phyloP scores from a whole-genome alignment of 2,113 vertebrate species.

The Accipiter virgatus region DNA sequence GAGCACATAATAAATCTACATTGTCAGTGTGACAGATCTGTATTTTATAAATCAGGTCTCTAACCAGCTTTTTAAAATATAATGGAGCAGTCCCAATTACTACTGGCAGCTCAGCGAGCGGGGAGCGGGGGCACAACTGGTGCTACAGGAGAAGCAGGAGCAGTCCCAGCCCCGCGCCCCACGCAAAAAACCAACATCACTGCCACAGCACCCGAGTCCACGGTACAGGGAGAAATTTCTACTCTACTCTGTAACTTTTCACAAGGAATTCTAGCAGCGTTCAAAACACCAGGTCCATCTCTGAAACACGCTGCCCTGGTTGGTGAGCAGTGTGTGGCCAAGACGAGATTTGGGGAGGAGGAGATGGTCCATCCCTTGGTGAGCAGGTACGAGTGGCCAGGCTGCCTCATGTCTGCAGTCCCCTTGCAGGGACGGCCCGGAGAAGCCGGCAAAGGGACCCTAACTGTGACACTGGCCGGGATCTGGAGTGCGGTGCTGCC shows the following conservation, averaged over 20 bases:
- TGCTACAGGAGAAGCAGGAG: not conserved
- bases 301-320: accelerated
- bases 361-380: not conserved
- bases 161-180: not conserved
- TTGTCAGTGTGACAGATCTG: not conserved
- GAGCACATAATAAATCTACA: not conserved
- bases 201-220: accelerated
- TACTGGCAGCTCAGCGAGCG: not conserved
- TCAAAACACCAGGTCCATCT: accelerated
- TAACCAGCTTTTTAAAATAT: not conserved
- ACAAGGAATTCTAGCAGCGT: not conserved
- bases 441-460: not conserved
- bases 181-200: not conserved
- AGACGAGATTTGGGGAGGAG: not conserved
- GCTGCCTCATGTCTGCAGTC: not conserved
- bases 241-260: not conserved
- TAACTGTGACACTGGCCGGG: accelerated
- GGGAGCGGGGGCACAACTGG: not conserved
- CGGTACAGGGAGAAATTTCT: not conserved
- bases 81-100: not conserved
- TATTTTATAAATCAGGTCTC: constrained; percentile 7
- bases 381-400: accelerated
- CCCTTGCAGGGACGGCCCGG: not conserved
- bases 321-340: accelerated
- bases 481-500: not conserved